These are phyloP conservation scores for Oreortyx pictus DNA, from an alignment of 2,797 vertebrate species.

Conservation along the genomic window DNA sequence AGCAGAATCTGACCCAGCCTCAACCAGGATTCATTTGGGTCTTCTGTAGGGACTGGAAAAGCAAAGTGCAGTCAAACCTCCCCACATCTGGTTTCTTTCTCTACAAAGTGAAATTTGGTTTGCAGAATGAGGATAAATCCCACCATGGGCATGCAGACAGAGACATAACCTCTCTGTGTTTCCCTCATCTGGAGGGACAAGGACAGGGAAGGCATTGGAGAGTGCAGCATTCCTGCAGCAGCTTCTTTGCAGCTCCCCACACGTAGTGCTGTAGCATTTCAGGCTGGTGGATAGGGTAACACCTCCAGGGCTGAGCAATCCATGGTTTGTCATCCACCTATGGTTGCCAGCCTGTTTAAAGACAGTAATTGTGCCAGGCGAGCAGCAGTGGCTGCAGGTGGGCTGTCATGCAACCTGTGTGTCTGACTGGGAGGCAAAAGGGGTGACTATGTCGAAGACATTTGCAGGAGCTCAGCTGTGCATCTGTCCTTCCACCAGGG, in stretches of 20 bases:
- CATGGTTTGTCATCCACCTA: background rate
- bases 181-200: background rate
- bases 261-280: background rate
- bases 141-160: background rate
- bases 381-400: background rate
- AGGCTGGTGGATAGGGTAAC: background rate
- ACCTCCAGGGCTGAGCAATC: background rate
- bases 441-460: fast-evolving
- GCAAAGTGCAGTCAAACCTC: background rate
- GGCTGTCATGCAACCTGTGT: background rate
- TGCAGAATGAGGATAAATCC: background rate
- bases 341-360: background rate
- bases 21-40: background rate
- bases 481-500: background rate
- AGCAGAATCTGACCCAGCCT: background rate
- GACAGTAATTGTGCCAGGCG: background rate
- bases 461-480: background rate
- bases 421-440: background rate
- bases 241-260: background rate
- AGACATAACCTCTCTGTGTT: background rate
- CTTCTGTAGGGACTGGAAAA: background rate
- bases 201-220: background rate
- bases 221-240: background rate
- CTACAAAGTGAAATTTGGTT: background rate
- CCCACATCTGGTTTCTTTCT: background rate